These are phyloP conservation scores for Synanthedon formicaeformis DNA, from an alignment of 2,888 invertebrate genomes.

Conservation along the genomic window DNA sequence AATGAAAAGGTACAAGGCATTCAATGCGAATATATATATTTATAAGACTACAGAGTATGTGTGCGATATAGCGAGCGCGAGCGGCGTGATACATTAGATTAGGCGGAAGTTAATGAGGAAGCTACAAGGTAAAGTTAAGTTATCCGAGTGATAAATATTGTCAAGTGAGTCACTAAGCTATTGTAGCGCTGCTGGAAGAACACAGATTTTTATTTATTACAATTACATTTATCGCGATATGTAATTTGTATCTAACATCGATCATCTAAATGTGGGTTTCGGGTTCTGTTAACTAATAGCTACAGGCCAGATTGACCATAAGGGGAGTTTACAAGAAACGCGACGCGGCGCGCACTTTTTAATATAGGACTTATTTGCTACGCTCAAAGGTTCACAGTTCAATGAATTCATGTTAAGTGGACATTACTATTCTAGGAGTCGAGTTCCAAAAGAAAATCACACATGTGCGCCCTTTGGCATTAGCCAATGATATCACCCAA, in stretches of 20 bases:
- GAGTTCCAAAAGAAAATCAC: too few species aligned
- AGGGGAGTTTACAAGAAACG: too few species aligned
- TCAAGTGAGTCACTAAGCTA: slow-evolving; percentile 36
- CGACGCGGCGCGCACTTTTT: too few species aligned
- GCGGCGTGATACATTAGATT: not conserved
- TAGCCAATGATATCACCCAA: too few species aligned
- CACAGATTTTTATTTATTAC: slow-evolving; percentile 43
- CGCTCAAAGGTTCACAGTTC: too few species aligned
- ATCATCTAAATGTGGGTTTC: slow-evolving; percentile 28
- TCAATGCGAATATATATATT: not conserved
- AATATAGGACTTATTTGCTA: too few species aligned
- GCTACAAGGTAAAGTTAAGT: not conserved
- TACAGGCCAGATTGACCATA: too few species aligned
- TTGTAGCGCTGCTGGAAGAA: slow-evolving; percentile 55
- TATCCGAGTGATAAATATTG: not conserved
- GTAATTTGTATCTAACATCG: slow-evolving; percentile 52
- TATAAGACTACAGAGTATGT: not conserved
- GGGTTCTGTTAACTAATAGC: too few species aligned
- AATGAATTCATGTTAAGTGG: too few species aligned
- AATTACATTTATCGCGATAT: slow-evolving; percentile 38
- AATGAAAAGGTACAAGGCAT: slow-evolving; percentile 5
- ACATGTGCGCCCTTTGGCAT: too few species aligned
- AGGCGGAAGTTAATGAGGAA: not conserved
- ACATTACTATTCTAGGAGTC: too few species aligned
- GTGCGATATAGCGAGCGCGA: not conserved